Evolutionary conservation across 1,140 invertebrate genomes (phyloP).

Genomic region (Leptinotarsa lineolata): DNA sequence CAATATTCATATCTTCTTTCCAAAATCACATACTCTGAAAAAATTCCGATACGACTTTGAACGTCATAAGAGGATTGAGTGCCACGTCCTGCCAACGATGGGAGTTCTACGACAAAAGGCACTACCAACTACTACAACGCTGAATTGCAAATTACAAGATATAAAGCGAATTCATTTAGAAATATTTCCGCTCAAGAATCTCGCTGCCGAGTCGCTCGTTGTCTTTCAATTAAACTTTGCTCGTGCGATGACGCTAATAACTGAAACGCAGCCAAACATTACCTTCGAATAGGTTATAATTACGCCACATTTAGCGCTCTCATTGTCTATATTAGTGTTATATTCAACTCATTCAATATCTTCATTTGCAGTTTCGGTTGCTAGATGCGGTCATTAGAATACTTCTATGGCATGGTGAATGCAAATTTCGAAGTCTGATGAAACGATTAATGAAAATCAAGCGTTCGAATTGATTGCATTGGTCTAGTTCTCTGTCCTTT

Average conservation of each 20-base stretch:
- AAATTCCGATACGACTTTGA: too few species aligned
- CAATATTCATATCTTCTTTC: too few species aligned
- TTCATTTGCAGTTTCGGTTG: background rate
- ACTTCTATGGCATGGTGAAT: background rate
- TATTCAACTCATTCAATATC: background rate
- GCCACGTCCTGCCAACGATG: background rate
- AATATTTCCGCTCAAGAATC: constrained; percentile 1
- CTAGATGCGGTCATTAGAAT: background rate
- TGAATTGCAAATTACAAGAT: background rate
- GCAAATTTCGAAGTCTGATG: background rate
- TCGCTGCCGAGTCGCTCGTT: background rate
- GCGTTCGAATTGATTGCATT: too few species aligned
- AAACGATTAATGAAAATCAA: too few species aligned
- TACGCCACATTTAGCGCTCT: background rate
- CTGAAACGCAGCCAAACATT: background rate
- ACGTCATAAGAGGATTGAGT: too few species aligned
- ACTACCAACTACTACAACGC: background rate
- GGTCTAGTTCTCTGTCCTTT: too few species aligned
- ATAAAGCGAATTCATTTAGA: constrained; percentile 2
- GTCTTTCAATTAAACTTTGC: constrained; percentile 6
- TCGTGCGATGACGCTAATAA: background rate
- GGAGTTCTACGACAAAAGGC: background rate
- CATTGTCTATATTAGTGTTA: constrained; percentile 8
- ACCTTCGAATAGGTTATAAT: background rate
- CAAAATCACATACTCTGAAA: too few species aligned